Evolutionary conservation across 2,888 invertebrate genomes (phyloP).

Genomic region (Ganaspis brasiliensis): DNA sequence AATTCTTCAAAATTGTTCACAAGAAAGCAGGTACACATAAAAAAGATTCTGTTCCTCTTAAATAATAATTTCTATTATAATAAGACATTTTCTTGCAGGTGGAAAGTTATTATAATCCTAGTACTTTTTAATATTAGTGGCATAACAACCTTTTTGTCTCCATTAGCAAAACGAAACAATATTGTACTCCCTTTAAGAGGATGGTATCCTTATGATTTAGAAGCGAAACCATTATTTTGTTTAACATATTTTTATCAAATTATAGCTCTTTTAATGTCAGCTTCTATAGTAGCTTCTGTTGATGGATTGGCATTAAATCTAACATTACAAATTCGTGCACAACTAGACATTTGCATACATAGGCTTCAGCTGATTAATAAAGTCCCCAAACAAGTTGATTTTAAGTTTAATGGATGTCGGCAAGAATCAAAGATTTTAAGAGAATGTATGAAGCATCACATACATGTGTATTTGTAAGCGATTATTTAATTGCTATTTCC

Average conservation of each 20-base stretch:
- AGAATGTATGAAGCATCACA: neutral
- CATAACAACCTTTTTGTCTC: neutral
- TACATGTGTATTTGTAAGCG: neutral
- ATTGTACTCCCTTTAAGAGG: neutral
- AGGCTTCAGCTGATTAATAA: neutral
- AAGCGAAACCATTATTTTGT: neutral
- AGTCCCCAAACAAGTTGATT: neutral
- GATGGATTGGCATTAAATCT: slow-evolving; percentile 4
- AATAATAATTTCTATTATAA: neutral
- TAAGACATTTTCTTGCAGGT: neutral
- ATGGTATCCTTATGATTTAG: neutral
- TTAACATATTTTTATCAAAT: neutral
- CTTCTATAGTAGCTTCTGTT: neutral
- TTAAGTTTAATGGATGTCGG: neutral
- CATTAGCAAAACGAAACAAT: neutral
- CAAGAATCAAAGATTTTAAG: neutral
- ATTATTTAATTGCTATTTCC: too few relatives aligned
- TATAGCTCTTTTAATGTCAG: neutral
- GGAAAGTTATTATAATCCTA: neutral
- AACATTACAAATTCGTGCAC: neutral
- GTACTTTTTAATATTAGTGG: neutral
- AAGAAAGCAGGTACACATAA: neutral
- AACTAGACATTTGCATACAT: neutral
- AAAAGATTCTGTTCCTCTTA: too few relatives aligned
- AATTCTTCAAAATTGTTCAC: neutral